Conservation (phyloP, 2,797 vertebrate genomes). For the Hirundo rustica region DNA sequence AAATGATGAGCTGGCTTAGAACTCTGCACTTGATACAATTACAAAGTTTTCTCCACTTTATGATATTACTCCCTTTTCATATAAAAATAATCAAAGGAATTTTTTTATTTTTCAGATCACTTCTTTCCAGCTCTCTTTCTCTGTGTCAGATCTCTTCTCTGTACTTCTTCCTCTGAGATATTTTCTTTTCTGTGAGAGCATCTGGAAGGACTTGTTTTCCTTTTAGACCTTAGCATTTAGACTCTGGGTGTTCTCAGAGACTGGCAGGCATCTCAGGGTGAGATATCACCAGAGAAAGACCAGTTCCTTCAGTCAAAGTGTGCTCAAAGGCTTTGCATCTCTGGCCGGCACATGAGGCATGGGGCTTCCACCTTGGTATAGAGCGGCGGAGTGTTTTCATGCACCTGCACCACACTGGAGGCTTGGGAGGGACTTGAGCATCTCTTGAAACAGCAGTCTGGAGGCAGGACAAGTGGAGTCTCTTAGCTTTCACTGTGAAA, state of each 20-base stretch:
- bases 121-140: not conserved
- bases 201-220: not conserved
- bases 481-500: not conserved
- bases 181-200: not conserved
- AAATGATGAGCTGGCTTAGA: too few species aligned
- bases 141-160: not conserved
- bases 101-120: not conserved
- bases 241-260: not conserved
- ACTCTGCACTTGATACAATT: too few species aligned
- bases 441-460: not conserved
- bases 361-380: not conserved
- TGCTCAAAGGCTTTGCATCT: not conserved
- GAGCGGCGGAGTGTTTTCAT: not conserved
- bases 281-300: rapidly evolving
- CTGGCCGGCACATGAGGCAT: not conserved
- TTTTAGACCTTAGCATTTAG: not conserved
- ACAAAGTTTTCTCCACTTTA: too few species aligned
- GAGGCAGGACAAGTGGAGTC: not conserved
- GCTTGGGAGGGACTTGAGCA: not conserved
- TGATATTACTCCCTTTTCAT: too few species aligned
- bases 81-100: too few species aligned
- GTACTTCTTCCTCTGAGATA: not conserved
- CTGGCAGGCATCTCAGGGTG: not conserved
- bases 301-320: not conserved
- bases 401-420: not conserved